These are phyloP conservation scores for Leucopsar rothschildi DNA, from an alignment of 2,113 vertebrate species.

Conservation along the genomic window DNA sequence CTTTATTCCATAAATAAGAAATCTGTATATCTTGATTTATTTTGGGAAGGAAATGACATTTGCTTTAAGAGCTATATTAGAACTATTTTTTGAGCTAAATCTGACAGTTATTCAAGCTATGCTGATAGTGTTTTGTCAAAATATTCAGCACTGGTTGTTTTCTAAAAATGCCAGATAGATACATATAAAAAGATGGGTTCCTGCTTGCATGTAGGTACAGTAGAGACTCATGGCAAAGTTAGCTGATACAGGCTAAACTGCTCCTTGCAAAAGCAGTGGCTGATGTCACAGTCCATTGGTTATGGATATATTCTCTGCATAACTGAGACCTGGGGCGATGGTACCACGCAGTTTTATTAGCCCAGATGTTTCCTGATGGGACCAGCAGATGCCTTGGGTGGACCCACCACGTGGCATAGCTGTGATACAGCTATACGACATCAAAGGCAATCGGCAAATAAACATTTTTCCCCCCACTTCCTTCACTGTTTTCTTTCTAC, in stretches of 20 bases:
- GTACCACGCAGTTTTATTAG: not conserved
- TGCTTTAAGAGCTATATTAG: not conserved
- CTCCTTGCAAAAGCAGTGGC: not conserved
- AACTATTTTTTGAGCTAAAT: not conserved
- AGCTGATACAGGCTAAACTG: not conserved
- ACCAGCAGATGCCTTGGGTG: not conserved
- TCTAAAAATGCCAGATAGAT: not conserved
- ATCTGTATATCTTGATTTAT: not conserved
- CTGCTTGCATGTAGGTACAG: not conserved
- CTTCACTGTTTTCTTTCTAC: not conserved
- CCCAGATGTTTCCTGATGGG: conserved; percentile 15
- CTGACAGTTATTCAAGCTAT: not conserved
- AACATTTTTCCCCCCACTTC: not conserved
- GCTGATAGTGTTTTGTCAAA: not conserved
- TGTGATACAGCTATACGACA: not conserved
- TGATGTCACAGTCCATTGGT: not conserved
- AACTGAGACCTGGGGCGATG: not conserved
- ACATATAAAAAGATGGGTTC: not conserved
- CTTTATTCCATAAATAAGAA: not conserved
- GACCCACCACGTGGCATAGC: not conserved
- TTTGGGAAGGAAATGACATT: not conserved
- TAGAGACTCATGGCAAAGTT: not conserved
- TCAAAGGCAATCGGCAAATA: not conserved
- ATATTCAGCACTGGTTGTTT: not conserved
- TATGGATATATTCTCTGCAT: not conserved